Evolutionary conservation across 2,888 invertebrate species (phyloP).

Genomic region (Baccha elongata): DNA sequence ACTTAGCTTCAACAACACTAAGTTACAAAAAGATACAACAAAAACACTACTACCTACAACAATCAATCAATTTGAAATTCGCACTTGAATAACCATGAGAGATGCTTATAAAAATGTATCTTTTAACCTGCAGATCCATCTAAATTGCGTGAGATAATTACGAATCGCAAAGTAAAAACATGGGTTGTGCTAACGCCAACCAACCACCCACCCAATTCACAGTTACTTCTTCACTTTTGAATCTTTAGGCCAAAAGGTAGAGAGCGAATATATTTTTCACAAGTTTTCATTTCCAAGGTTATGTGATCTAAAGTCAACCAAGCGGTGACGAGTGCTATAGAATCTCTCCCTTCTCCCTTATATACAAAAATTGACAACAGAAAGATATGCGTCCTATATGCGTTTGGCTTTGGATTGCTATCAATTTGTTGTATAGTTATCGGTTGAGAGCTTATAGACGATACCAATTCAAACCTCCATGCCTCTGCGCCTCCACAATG

Average conservation of each 20-base stretch:
- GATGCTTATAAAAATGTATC: constrained; percentile 64
- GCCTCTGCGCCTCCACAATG: background rate
- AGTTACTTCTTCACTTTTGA: background rate
- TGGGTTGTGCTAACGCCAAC: constrained; percentile 47
- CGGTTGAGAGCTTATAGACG: constrained; percentile 44
- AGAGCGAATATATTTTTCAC: constrained; percentile 50
- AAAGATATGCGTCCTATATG: constrained; percentile 65
- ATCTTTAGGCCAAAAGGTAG: constrained; percentile 13
- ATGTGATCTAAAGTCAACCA: constrained; percentile 34
- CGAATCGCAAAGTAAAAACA: constrained; percentile 40
- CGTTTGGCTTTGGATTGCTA: constrained; percentile 41
- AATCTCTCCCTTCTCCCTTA: background rate
- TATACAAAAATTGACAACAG: constrained; percentile 25
- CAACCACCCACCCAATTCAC: constrained; percentile 15
- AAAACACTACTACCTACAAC: constrained; percentile 22
- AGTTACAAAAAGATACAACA: constrained; percentile 18
- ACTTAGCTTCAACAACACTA: background rate
- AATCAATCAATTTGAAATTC: constrained; percentile 63
- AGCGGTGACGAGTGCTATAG: constrained; percentile 13
- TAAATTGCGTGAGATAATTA: constrained; percentile 66
- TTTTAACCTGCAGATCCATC: constrained; percentile 45
- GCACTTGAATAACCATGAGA: constrained; percentile 51
- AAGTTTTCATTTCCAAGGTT: constrained; percentile 66
- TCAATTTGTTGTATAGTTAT: constrained; percentile 53
- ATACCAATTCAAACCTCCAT: background rate